These are phyloP conservation scores for Yponomeuta plumbellus DNA, from an alignment of 2,888 invertebrate genomes.

Conservation along the genomic window DNA sequence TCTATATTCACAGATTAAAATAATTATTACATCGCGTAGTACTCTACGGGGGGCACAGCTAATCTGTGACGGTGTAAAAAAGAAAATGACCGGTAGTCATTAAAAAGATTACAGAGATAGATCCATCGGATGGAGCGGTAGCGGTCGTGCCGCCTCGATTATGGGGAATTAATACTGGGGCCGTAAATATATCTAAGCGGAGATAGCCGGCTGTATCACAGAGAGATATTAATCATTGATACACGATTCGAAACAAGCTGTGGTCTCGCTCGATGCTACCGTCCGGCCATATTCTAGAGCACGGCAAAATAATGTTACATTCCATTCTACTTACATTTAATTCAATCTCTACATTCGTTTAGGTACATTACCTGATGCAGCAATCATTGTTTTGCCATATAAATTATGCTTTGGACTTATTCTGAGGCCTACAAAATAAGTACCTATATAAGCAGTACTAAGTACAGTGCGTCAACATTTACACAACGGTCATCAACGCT, in stretches of 20 bases:
- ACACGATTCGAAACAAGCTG: conserved; percentile 18
- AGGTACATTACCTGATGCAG: no score
- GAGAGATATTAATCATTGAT: conserved; percentile 24
- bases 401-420: no score
- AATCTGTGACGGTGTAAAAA: conserved; percentile 25
- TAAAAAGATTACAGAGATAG: conserved; percentile 38
- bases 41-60: conserved; percentile 19
- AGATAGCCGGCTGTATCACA: conserved; percentile 25
- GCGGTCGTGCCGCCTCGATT: conserved; percentile 49
- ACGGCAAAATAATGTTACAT: no score
- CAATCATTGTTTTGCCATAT: no score
- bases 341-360: no score
- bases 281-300: no score
- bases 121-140: conserved; percentile 32
- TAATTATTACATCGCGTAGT: not conserved
- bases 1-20: not conserved
- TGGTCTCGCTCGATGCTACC: no score
- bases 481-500: no score
- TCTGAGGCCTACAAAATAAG: no score
- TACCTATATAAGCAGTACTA: no score
- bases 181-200: conserved; percentile 39
- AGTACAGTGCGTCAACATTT: no score
- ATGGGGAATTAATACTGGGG: conserved; percentile 34
- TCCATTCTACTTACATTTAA: no score
- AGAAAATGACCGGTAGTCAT: conserved; percentile 54